phyloP scores from a whole-genome alignment of 2,797 vertebrate species.

The Clarias fuscus region DNA sequence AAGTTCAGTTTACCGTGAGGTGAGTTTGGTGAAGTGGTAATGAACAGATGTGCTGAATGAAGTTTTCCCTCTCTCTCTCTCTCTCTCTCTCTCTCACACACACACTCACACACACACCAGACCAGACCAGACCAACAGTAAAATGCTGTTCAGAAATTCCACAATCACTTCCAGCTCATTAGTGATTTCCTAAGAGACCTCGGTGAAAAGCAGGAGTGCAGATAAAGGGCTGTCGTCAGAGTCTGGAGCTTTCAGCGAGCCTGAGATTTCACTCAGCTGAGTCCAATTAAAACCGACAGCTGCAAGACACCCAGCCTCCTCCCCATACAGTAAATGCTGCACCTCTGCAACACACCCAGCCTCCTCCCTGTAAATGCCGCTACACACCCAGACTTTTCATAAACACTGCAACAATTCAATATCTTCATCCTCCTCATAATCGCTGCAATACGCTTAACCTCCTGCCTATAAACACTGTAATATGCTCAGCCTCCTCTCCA shows the following conservation, averaged over 20 bases:
- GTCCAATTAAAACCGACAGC: slow-evolving; percentile 50
- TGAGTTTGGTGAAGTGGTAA: neutral
- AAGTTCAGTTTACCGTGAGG: neutral
- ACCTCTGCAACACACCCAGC: neutral
- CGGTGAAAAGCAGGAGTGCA: slow-evolving; percentile 25
- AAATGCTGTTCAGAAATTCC: neutral
- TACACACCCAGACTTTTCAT: neutral
- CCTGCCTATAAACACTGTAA: neutral
- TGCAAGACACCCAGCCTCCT: neutral
- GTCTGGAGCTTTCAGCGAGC: slow-evolving; percentile 18
- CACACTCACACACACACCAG: neutral
- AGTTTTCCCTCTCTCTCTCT: neutral
- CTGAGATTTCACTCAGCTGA: slow-evolving; percentile 35
- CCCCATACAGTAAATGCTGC: neutral
- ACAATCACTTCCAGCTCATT: slow-evolving; percentile 14
- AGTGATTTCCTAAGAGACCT: slow-evolving; percentile 41
- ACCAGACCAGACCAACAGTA: neutral
- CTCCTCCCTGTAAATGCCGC: neutral
- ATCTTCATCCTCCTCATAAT: neutral
- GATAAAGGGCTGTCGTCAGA: slow-evolving; percentile 7
- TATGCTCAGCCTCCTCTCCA: neutral
- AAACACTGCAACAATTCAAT: neutral
- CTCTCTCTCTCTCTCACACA: neutral
- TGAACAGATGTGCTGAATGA: neutral
- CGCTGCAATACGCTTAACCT: neutral